Percentiles rank a stretch among this genome's conserved stretches.
Evolutionary conservation across 2,888 invertebrate genomes (phyloP).

Genomic region (Leptinotarsa juncta): DNA sequence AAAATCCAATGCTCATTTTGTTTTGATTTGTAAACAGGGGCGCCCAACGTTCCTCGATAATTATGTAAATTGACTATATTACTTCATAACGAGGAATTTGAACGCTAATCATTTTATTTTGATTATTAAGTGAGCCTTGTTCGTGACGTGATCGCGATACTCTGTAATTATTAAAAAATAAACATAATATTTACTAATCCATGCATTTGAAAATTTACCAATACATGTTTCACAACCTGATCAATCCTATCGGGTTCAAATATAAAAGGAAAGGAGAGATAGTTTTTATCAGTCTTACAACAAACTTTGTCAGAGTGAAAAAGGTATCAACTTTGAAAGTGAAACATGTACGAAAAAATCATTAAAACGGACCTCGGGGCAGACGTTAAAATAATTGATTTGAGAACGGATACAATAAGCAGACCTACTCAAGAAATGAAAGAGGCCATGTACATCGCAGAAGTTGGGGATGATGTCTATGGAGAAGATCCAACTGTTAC

Average conservation of each 20-base stretch:
- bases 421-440: slow-evolving; percentile 87
- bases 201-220: background rate
- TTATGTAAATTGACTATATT: slow-evolving; percentile 7
- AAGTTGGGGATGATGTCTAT: slow-evolving; percentile 93
- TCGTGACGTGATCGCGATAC: background rate
- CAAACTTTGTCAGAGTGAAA: background rate
- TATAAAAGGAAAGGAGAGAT: slow-evolving; percentile 10
- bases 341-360: slow-evolving; percentile 58
- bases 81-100: background rate
- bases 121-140: background rate
- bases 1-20: background rate
- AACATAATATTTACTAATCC: slow-evolving; percentile 5
- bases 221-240: slow-evolving; percentile 10
- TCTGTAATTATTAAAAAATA: slow-evolving; percentile 5
- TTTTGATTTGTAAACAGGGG: background rate
- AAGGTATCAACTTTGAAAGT: background rate
- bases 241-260: background rate
- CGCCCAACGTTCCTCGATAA: background rate
- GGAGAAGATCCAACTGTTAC: slow-evolving; percentile 91
- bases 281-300: background rate
- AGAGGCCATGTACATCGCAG: slow-evolving; percentile 85
- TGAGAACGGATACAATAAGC: slow-evolving; percentile 93
- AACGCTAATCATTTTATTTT: background rate
- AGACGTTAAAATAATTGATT: slow-evolving; percentile 73
- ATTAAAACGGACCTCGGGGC: slow-evolving; percentile 53